Evolutionary conservation across 2,888 invertebrate genomes (phyloP), one percentile per base, ranked within the genome.

Genomic region (Eulithis prunata): DNA sequence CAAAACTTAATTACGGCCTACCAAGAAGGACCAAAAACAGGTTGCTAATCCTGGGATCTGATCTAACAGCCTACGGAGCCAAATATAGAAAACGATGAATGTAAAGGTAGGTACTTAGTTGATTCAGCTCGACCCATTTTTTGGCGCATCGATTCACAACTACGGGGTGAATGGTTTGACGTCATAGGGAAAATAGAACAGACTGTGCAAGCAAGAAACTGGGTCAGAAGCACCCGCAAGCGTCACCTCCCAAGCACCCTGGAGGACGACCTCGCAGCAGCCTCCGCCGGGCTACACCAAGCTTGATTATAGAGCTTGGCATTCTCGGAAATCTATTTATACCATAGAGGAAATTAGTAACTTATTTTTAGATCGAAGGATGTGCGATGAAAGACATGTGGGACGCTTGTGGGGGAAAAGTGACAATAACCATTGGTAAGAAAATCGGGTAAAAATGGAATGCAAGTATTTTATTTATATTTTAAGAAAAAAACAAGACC

Each of bases 111-210:
- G 57, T 79, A 21, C 21, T 21, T 21, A 83, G 77, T 85, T 82
- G 90, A 91, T 91, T 92, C 88, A 91, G 83, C 75, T 79, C 85
- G 90, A 86, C 91, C 90, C 82, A 89, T 85, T 87, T 90, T 79
- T 72, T 79, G 80, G 78, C 81, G 84, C 90, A 90, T 91, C 89
- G 91, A 91, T 91, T 91, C 88, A 90, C 76, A 80, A 84, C 72
- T 77, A 78, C 82, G 85, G 87, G 87, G 85, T 90, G 90, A 90
- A 92, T 90, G 91, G 87, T 72, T 81, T 93, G 93, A 93, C 93
- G 92, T 93, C 91, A 93, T 84, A 76, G 79, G 62, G 85, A 81
- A 90, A 89, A 84, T 90, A 83, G 89, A 81, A 76, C 88, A 89
- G 87, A 86, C 81, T 88, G 87, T 89, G 89, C 88, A 89, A 85